Conservation (phyloP, 2,888 invertebrate species). For the Globia sparganii region DNA sequence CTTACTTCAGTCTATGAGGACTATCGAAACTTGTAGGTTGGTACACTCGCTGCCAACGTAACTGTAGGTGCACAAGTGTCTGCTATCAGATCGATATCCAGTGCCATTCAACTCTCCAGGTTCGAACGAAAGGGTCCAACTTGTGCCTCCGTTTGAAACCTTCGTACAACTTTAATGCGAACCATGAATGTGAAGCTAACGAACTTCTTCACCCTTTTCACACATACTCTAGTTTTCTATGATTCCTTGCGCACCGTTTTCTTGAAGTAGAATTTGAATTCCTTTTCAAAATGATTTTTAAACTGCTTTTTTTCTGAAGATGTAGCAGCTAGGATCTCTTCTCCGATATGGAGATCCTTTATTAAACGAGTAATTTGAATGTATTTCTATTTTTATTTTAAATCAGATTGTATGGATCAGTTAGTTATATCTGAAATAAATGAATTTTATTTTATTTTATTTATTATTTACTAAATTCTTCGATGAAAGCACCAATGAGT, state of each 20-base stretch:
- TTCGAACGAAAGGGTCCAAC: conserved; percentile 46
- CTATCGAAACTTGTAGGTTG: conserved; percentile 25
- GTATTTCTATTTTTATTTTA: too few species aligned
- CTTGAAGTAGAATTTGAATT: conserved; percentile 10
- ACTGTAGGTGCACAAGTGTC: conserved; percentile 4
- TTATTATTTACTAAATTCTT: neutral
- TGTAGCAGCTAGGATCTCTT: too few species aligned
- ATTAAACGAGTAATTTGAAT: too few species aligned
- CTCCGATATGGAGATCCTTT: too few species aligned
- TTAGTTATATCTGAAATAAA: too few species aligned
- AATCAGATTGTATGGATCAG: too few species aligned
- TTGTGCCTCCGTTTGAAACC: conserved; percentile 35
- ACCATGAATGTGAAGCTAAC: conserved; percentile 59
- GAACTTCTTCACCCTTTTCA: conserved; percentile 51
- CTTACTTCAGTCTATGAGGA: neutral
- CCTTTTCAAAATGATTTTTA: neutral
- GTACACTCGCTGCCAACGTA: conserved; percentile 2
- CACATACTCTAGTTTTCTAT: conserved; percentile 31
- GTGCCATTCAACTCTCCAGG: conserved; percentile 48
- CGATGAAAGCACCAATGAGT: neutral
- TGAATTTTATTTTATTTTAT: too few species aligned
- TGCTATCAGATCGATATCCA: conserved; percentile 39
- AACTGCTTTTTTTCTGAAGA: too few species aligned
- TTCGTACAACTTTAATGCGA: conserved; percentile 64
- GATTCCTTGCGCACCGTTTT: conserved; percentile 17